phyloP scores from a whole-genome alignment of 2,113 vertebrate species.

The Rhegmatorhina hoffmannsi region DNA sequence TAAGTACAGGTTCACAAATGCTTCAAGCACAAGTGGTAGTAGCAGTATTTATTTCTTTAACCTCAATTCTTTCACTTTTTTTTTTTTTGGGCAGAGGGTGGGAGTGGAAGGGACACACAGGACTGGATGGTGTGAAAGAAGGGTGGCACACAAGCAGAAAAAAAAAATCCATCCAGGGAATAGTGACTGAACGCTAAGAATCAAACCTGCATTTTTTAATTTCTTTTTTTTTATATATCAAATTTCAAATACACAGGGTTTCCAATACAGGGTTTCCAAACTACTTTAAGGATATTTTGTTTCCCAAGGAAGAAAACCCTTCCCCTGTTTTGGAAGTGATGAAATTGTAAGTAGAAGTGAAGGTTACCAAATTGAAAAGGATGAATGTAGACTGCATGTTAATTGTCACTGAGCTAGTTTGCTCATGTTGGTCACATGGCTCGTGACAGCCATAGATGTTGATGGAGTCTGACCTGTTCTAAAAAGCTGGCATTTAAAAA shows the following conservation, averaged over 20 bases:
- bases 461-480: slow-evolving; percentile 62
- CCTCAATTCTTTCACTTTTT: background rate
- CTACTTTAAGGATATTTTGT: background rate
- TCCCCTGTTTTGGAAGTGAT: background rate
- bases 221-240: background rate
- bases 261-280: background rate
- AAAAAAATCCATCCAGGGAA: background rate
- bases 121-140: background rate
- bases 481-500: slow-evolving; percentile 52
- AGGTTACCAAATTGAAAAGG: slow-evolving; percentile 60
- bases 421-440: slow-evolving; percentile 30
- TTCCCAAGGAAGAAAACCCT: background rate
- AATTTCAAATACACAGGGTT: background rate
- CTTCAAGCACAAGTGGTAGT: background rate
- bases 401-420: slow-evolving; percentile 58
- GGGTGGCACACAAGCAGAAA: background rate
- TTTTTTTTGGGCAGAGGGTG: accelerated
- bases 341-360: slow-evolving; percentile 48
- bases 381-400: slow-evolving; percentile 55
- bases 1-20: background rate
- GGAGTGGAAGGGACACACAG: accelerated
- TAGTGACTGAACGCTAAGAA: background rate
- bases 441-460: slow-evolving; percentile 55
- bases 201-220: background rate
- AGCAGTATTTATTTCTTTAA: background rate